These are phyloP conservation scores for Cyprinodon variegatus DNA, from an alignment of 2,113 vertebrate species.

Conservation along the genomic window DNA sequence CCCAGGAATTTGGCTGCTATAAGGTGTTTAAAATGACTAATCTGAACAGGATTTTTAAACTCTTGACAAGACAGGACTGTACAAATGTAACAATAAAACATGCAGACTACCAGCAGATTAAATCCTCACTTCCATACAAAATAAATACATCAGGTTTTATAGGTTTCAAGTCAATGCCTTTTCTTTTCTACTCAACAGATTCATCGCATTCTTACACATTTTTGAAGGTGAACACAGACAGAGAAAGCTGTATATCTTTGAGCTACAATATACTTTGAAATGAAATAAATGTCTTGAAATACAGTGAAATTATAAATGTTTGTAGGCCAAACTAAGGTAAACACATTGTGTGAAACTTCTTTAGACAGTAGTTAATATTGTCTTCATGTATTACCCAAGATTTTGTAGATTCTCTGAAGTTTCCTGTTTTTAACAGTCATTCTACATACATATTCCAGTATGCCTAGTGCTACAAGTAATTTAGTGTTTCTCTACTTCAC, in stretches of 20 bases:
- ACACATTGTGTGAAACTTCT: constrained; percentile 88
- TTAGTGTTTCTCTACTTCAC: constrained; percentile 92
- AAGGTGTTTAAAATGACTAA: constrained; percentile 48
- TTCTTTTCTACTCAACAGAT: constrained; percentile 57
- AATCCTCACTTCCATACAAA: constrained; percentile 68
- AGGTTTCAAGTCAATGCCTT: constrained; percentile 72
- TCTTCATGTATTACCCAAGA: constrained; percentile 79
- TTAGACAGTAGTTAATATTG: constrained; percentile 88
- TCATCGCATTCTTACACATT: constrained; percentile 31
- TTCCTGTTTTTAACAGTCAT: constrained; percentile 32
- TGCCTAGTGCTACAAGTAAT: constrained; percentile 47
- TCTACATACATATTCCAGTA: constrained; percentile 48
- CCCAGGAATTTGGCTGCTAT: constrained; percentile 65
- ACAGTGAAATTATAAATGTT: constrained; percentile 80
- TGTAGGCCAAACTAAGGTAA: constrained; percentile 87
- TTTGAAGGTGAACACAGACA: constrained; percentile 29
- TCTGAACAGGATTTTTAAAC: constrained; percentile 57
- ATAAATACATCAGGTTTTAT: constrained; percentile 74
- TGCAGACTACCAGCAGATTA: constrained; percentile 72
- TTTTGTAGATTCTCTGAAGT: constrained; percentile 36
- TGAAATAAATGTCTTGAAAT: constrained; percentile 67
- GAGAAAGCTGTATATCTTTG: constrained; percentile 51
- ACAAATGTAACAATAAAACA: constrained; percentile 71
- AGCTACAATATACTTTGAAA: constrained; percentile 53
- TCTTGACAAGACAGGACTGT: constrained; percentile 65